Percentiles rank a stretch among this genome's conserved stretches.
phyloP scores from a whole-genome alignment of 2,797 vertebrate species.

The Eidolon dupreanum region DNA sequence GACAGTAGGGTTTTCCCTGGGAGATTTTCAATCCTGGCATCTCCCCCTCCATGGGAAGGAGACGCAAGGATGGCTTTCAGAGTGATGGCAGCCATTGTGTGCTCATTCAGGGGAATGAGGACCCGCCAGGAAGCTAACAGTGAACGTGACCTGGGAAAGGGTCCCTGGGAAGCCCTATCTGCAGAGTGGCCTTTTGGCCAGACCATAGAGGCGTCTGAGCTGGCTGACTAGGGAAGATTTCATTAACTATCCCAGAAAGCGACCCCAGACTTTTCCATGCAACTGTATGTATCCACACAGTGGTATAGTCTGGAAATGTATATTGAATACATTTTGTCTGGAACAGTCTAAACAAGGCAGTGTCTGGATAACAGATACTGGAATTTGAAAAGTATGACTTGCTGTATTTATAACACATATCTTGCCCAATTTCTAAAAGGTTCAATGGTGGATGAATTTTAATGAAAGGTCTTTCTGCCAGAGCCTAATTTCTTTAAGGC shows the following conservation, averaged over 20 bases:
- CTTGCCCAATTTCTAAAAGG: not conserved
- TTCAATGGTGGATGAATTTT: not conserved
- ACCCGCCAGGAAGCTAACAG: not conserved
- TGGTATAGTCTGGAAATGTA: not conserved
- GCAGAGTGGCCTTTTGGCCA: not conserved
- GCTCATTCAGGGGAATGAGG: not conserved
- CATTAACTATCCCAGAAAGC: not conserved
- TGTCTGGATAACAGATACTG: not conserved
- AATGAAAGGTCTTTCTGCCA: not conserved
- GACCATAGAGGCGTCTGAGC: not conserved
- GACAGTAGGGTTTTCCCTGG: not conserved
- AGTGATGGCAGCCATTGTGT: not conserved
- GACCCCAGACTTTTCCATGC: not conserved
- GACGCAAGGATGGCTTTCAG: not conserved
- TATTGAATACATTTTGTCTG: not conserved
- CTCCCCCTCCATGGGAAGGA: not conserved
- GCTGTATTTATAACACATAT: not conserved
- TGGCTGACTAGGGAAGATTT: not conserved
- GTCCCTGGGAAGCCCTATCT: not conserved
- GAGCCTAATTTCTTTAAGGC: not conserved
- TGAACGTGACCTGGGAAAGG: not conserved
- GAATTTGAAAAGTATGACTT: not conserved
- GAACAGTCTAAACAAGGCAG: not conserved
- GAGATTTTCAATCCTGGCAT: not conserved
- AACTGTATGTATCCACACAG: rapidly evolving